phyloP scores from a whole-genome alignment of 2,888 invertebrate genomes.

The Chymomyza caudatula region DNA sequence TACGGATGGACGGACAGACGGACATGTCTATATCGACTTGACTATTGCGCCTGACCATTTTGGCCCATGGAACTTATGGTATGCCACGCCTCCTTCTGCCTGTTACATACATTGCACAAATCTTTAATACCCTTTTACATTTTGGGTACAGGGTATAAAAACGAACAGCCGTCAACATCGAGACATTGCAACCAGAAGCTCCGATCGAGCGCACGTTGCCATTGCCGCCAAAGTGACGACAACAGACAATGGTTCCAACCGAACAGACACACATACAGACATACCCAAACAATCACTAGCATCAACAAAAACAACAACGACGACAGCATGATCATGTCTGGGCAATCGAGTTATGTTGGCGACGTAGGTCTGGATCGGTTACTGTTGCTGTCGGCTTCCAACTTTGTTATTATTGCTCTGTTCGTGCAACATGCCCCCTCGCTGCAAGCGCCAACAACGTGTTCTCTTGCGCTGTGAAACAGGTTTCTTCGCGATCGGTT shows the following conservation, averaged over 20 bases:
- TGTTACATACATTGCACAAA: too few species aligned
- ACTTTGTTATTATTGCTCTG: slow-evolving; percentile 67
- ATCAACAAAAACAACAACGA: slow-evolving; percentile 14
- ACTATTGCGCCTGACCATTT: too few species aligned
- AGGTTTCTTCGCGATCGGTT: slow-evolving; percentile 51
- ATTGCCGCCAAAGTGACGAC: slow-evolving; percentile 70
- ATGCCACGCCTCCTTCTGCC: too few species aligned
- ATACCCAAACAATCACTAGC: slow-evolving; percentile 11
- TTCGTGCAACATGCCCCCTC: slow-evolving; percentile 53
- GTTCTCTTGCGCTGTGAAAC: slow-evolving; percentile 35
- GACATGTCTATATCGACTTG: too few species aligned
- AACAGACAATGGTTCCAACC: slow-evolving; percentile 42
- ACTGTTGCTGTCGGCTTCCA: slow-evolving; percentile 43
- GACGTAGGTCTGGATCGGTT: slow-evolving; percentile 45
- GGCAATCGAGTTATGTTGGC: slow-evolving; percentile 61
- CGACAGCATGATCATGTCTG: slow-evolving; percentile 66
- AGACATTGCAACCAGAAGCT: slow-evolving; percentile 62
- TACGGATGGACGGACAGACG: too few species aligned
- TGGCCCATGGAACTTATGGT: too few species aligned
- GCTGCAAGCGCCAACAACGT: slow-evolving; percentile 11
- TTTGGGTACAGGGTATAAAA: too few species aligned
- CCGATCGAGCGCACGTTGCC: slow-evolving; percentile 38
- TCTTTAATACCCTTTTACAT: too few species aligned
- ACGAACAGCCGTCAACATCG: slow-evolving; percentile 3
- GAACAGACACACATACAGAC: slow-evolving; percentile 23